These are phyloP conservation scores for Balearica regulorum DNA, from an alignment of 2,797 vertebrate species.

Conservation along the genomic window DNA sequence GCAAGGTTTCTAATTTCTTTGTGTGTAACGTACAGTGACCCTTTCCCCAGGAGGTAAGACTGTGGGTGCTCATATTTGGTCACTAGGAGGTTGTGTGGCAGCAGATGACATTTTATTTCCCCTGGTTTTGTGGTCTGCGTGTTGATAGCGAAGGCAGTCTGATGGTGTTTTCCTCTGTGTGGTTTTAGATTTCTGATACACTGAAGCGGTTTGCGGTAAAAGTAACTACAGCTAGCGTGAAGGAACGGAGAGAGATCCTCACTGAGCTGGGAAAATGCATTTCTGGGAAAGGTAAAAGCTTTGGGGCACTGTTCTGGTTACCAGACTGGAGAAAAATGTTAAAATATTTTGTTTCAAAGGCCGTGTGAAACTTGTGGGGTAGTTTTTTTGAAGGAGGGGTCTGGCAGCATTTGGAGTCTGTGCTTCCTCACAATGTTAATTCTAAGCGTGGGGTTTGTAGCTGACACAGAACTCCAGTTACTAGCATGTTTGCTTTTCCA, in stretches of 20 bases:
- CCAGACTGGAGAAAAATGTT: not conserved
- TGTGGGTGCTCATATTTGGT: fast-evolving
- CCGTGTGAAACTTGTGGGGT: not conserved
- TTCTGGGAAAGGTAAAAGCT: slow-evolving; percentile 83
- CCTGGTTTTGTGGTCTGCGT: not conserved
- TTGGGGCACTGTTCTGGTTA: not conserved
- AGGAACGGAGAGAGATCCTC: slow-evolving; percentile 89
- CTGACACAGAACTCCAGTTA: not conserved
- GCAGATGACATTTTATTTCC: not conserved
- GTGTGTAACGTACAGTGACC: not conserved
- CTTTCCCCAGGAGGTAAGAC: not conserved
- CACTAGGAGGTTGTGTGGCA: fast-evolving
- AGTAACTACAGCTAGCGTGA: slow-evolving; percentile 93
- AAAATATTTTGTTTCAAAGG: not conserved
- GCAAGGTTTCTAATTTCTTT: not conserved
- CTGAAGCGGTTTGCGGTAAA: slow-evolving; percentile 94
- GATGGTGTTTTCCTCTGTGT: not conserved
- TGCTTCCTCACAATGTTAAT: not conserved
- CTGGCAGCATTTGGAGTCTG: not conserved
- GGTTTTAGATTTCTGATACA: slow-evolving; percentile 88
- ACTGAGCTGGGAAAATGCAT: slow-evolving; percentile 86
- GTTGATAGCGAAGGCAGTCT: not conserved
- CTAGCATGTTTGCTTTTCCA: not conserved
- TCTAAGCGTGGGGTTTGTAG: not conserved
- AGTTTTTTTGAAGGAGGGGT: not conserved